A percentile compares a stretch with the other conserved stretches of the same genome.
phyloP scores from a whole-genome alignment of 2,888 invertebrate species.

The Caenorhabditis japonica region DNA sequence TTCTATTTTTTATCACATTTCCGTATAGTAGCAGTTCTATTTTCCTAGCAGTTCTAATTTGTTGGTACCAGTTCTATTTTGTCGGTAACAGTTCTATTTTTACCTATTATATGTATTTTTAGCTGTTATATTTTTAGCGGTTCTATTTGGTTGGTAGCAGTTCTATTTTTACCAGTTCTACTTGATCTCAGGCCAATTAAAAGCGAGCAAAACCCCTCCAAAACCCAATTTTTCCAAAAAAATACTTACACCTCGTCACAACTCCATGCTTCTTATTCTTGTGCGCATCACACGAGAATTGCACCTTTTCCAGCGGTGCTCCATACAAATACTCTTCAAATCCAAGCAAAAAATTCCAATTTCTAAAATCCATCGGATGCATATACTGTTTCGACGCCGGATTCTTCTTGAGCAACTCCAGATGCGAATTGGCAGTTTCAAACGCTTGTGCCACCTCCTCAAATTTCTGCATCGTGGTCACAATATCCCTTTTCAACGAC shows the following conservation, averaged over 20 bases:
- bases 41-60: too few relatives aligned
- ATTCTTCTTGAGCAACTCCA: constrained; percentile 1
- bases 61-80: too few relatives aligned
- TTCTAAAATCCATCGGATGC: constrained; percentile 32
- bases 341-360: constrained; percentile 38
- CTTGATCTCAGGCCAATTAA: too few relatives aligned
- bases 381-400: constrained; percentile 33
- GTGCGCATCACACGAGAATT: constrained; percentile 23
- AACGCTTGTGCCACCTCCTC: constrained; percentile 12
- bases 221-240: too few relatives aligned
- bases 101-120: too few relatives aligned
- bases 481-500: constrained; percentile 26
- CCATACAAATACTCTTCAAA: constrained; percentile 46
- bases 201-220: too few relatives aligned
- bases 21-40: too few relatives aligned
- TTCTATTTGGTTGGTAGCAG: too few relatives aligned
- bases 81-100: too few relatives aligned
- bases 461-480: constrained; percentile 12
- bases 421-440: constrained; percentile 16
- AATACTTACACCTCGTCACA: constrained; percentile 13
- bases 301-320: constrained; percentile 43
- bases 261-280: constrained; percentile 16
- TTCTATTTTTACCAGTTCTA: too few relatives aligned
- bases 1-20: too few relatives aligned
- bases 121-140: too few relatives aligned